Conservation (phyloP, 2,888 invertebrate species). For the Acleris holmiana region DNA sequence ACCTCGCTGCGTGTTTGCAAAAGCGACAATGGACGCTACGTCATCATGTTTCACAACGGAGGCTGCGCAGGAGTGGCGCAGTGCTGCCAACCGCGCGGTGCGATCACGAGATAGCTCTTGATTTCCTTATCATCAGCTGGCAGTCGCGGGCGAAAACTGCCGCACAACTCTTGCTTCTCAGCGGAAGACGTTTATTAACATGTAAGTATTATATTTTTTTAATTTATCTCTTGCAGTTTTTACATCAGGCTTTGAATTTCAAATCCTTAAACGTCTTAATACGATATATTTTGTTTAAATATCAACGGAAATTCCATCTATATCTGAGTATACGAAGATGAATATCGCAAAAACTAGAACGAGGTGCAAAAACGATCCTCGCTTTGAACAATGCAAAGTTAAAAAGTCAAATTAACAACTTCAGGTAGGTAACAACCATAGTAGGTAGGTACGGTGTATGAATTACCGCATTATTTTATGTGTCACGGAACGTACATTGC, state of each 20-base stretch:
- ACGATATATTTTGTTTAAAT: too few species aligned
- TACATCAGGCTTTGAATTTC: not conserved
- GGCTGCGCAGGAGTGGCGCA: conserved; percentile 70
- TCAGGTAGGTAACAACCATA: not conserved
- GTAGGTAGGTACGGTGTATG: not conserved
- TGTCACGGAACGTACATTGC: not conserved
- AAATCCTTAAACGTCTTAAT: too few species aligned
- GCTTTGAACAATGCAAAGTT: too few species aligned
- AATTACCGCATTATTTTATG: conserved; percentile 42
- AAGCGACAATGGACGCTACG: conserved; percentile 4
- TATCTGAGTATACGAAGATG: too few species aligned
- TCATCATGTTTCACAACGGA: conserved; percentile 46
- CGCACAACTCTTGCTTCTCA: conserved; percentile 41
- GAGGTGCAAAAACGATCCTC: too few species aligned
- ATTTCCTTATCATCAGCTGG: conserved; percentile 76
- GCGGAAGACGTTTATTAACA: conserved; percentile 46
- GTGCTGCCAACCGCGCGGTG: conserved; percentile 69
- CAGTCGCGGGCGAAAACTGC: conserved; percentile 64
- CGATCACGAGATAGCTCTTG: conserved; percentile 78
- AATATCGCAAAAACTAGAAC: too few species aligned
- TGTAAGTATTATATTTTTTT: conserved; percentile 46
- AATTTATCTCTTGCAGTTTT: not conserved
- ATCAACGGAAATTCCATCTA: too few species aligned
- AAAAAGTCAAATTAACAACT: too few species aligned
- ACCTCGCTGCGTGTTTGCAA: not conserved